A percentile compares a stretch with the other conserved stretches of the same genome.
Conservation (phyloP, 2,888 invertebrate species). For the Dryococelus australis region DNA sequence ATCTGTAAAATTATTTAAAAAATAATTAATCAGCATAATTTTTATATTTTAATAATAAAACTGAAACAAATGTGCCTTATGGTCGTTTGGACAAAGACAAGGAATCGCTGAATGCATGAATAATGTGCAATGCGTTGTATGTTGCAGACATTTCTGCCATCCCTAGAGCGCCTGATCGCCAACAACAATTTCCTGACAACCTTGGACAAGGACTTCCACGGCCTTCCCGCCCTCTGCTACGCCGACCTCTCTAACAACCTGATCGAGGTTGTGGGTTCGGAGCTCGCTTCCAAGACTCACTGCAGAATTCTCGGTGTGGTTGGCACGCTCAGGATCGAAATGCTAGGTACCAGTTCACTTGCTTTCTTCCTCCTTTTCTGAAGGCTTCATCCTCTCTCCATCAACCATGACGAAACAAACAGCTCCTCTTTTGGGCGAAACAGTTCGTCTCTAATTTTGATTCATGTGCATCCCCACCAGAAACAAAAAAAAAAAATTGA, state of each 20-base stretch:
- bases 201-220: conserved; percentile 82
- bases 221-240: conserved; percentile 79
- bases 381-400: too few relatives aligned
- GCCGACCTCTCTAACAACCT: conserved; percentile 82
- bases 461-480: too few relatives aligned
- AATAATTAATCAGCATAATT: too few relatives aligned
- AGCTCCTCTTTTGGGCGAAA: too few relatives aligned
- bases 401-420: too few relatives aligned
- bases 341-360: conserved; percentile 69
- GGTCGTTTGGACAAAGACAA: too few relatives aligned
- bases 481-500: too few relatives aligned
- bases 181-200: conserved; percentile 78
- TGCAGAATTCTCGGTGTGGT: conserved; percentile 83
- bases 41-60: too few relatives aligned
- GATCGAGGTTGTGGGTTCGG: conserved; percentile 74
- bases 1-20: too few relatives aligned
- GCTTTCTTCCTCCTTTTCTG: background rate
- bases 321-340: conserved; percentile 76
- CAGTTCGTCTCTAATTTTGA: too few relatives aligned
- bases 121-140: background rate
- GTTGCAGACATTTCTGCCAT: conserved; percentile 77
- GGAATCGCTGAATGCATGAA: too few relatives aligned
- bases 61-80: too few relatives aligned
- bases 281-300: conserved; percentile 79
- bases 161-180: conserved; percentile 77